Base-by-base conservation (phyloP, 2,888 invertebrate genomes). In the Meteorus colon region DNA sequence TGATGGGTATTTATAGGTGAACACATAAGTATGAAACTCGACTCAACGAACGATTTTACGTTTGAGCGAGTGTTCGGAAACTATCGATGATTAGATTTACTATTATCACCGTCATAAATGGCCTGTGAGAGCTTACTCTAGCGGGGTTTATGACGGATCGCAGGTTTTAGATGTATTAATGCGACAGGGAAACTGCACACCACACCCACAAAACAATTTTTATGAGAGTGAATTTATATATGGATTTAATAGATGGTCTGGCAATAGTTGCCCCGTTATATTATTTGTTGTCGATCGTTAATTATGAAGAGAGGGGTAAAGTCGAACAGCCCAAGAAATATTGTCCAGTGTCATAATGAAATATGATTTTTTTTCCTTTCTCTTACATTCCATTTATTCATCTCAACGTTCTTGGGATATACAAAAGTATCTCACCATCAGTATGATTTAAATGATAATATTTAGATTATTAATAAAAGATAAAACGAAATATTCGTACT, bases 31-130 rank as follows among this genome's bases (percentile, higher is more conserved):
- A 72, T 63, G 45, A 62, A 72, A 16, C 34, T 48, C 65, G 67
- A 51, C 60, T 37, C 27, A 27, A 69, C 55, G 45, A 65, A 62
- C 73, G 70, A 78, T 76, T 76, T 76, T 48, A 62, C 73, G 69
- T 74, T 37, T 70, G 65, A 41, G 29, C 74, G 74, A 69, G 29
- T 73, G 19, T 60, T 70, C 72, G 31, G 72, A 59, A 72, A 73
- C 66, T 74, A 80, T 80, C 80, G 77, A 77, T 78, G 78, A 78
- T 78, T 78, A 78, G 66, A 80, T 78, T 80, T 77, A 78, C 73
- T 80, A 80, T 78, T 77, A 78, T 78, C 77, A 75, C 77, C 62
- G 37, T 78, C 78, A 74, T 80, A 78, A 80, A 80, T 74, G 70
- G 29, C 37, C 27, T 72, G 60, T 37, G 45, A 74, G 74, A 31